Base-by-base conservation (phyloP, 2,888 invertebrate species). In the Falcaria lacertinaria region DNA sequence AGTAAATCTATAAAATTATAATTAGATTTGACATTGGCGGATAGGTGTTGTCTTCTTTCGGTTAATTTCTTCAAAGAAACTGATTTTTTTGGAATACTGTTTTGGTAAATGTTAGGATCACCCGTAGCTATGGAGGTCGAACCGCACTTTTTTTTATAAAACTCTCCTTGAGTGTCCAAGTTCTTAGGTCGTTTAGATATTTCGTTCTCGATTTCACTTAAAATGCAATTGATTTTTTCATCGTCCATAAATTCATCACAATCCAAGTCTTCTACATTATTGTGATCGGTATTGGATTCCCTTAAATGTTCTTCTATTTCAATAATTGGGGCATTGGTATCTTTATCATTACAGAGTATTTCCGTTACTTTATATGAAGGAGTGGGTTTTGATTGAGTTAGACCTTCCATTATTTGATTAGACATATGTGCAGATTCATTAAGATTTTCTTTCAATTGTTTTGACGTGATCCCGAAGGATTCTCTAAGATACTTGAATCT, bases 171-270 rank as follows among this genome's bases (percentile, higher is more conserved):
- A 16, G 17, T 34, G 14, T 33, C 25, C n/a, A 34, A 35, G 1
- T 16, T 13, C 25, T 17, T 40, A 37, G 39, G 40, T 32, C 17
- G 47, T 44, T 52, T 66, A 15, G 45, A 48, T 49, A 85, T 85
- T 74, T 87, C 84, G 44, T 53, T 69, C 68, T 88, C 86, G 38
- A 87, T 87, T 45, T 79, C 63, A 37, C 60, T 69, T 28, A 88
- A 55, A 48, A 87, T 74, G 32, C 49, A 65, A 40, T 77, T 57
- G 47, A 86, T 70, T 45, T 68, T 66, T 15, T 66, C 59, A 40
- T 74, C 74, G 39, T 78, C 71, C 15, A 70, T 56, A 43, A 60
- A 60, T 15, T 76, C 66, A 35, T 62, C 59, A 36, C 64, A 51
- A 22, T 60, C 57, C 28, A 65, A 49, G 39, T 57, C 48, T 44